Evolutionary conservation across 2,113 vertebrate genomes (phyloP).

Genomic region (Misgurnus mizolepis): DNA sequence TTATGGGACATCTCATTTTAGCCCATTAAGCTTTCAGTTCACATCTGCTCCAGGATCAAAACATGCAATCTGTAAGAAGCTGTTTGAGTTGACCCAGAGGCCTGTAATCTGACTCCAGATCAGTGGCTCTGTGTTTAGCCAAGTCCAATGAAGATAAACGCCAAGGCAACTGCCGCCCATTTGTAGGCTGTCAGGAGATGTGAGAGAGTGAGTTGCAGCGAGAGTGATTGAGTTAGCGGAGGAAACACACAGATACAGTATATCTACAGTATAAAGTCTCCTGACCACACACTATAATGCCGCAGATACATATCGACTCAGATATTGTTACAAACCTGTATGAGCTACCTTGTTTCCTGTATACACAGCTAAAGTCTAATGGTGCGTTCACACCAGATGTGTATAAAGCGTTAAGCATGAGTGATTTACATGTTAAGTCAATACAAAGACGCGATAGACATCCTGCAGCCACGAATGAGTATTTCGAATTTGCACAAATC

Average conservation of each 20-base stretch:
- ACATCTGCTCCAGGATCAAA: constrained; percentile 21
- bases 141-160: constrained; percentile 32
- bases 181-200: constrained; percentile 41
- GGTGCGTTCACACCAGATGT: too few species aligned
- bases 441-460: too few species aligned
- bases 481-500: too few species aligned
- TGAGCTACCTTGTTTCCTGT: background rate
- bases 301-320: background rate
- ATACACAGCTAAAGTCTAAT: background rate
- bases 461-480: too few species aligned
- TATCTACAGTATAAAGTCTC: background rate
- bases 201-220: constrained; percentile 19
- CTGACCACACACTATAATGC: background rate
- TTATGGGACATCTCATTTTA: background rate
- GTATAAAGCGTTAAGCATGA: too few species aligned
- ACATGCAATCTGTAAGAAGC: background rate
- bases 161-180: constrained; percentile 16
- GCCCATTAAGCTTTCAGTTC: background rate
- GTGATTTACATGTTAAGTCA: too few species aligned
- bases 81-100: constrained; percentile 20
- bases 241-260: constrained; percentile 5
- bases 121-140: constrained; percentile 8
- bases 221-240: constrained; percentile 24
- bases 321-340: background rate
- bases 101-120: constrained; percentile 40